These are phyloP conservation scores for Bellardia pandia DNA, from an alignment of 2,888 invertebrate species.

Conservation along the genomic window DNA sequence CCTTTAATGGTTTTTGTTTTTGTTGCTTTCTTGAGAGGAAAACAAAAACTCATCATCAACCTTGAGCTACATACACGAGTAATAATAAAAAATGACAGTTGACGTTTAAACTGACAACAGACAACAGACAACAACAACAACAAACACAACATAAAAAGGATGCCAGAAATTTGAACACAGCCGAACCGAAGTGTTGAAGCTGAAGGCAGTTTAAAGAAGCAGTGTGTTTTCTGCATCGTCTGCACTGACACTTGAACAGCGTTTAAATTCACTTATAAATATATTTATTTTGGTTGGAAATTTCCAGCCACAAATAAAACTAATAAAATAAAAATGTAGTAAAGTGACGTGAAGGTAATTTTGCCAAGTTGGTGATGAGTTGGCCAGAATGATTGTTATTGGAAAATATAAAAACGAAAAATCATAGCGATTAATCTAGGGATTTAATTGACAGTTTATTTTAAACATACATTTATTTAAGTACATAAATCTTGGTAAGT, in stretches of 20 bases:
- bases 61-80: constrained; percentile 23
- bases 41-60: constrained; percentile 10
- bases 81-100: constrained; percentile 50
- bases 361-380: background rate
- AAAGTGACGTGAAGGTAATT: background rate
- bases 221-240: background rate
- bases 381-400: background rate
- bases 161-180: background rate
- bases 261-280: background rate
- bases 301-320: background rate
- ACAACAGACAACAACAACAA: background rate
- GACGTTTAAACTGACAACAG: constrained; percentile 49
- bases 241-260: constrained; percentile 10
- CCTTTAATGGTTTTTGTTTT: background rate
- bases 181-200: constrained; percentile 18
- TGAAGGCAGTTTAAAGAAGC: constrained; percentile 20
- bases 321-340: constrained; percentile 11
- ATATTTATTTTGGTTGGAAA: background rate
- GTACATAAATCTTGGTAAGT: no score
- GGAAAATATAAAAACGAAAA: background rate
- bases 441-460: background rate
- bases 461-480: no score
- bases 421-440: background rate
- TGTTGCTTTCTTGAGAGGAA: background rate
- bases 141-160: background rate